Conservation (phyloP, 2,113 vertebrate species). For the Panthera uncia region DNA sequence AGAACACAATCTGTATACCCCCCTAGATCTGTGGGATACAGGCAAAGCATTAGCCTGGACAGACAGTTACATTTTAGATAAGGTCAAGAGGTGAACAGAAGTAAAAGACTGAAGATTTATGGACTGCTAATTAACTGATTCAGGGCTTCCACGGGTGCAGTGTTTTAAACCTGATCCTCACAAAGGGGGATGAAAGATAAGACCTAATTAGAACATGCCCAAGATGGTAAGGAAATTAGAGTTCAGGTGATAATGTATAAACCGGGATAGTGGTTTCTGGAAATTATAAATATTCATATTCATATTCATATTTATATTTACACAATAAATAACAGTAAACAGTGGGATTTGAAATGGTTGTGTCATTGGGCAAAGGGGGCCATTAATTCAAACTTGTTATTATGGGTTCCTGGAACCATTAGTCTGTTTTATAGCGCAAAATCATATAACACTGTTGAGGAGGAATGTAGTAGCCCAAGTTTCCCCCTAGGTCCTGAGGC, state of each 20-base stretch:
- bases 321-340: neutral
- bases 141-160: neutral
- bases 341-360: neutral
- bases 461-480: neutral
- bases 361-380: neutral
- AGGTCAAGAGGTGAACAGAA: neutral
- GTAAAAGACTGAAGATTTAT: neutral
- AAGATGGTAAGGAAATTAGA: neutral
- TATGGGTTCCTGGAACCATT: neutral
- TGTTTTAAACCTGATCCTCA: neutral
- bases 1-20: neutral
- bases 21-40: neutral
- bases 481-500: neutral
- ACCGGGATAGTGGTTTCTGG: neutral
- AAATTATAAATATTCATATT: neutral
- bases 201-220: neutral
- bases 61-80: neutral
- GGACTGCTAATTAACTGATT: neutral
- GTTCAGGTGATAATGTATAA: neutral
- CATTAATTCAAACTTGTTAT: neutral
- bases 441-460: neutral
- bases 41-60: neutral
- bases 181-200: neutral
- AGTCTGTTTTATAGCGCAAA: neutral
- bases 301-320: no score